Evolutionary conservation across 2,113 vertebrate genomes (phyloP).

Genomic region (Brachypodius melanocephalos): DNA sequence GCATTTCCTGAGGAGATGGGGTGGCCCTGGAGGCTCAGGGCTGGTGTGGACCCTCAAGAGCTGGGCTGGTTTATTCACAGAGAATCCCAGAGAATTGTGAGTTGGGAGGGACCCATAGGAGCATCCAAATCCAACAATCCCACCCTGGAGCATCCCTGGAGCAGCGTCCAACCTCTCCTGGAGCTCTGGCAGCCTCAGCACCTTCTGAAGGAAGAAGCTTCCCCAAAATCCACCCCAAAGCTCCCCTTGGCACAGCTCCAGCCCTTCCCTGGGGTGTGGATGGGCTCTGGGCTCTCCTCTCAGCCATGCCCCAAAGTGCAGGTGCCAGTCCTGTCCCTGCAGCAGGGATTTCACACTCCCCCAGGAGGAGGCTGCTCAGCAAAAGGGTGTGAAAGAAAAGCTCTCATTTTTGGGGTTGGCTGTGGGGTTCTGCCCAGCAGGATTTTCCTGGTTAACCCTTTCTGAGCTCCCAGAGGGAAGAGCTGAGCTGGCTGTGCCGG

Average conservation of each 20-base stretch:
- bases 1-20: conserved; percentile 1
- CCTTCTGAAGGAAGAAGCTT: neutral
- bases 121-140: neutral
- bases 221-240: rapidly evolving
- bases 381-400: neutral
- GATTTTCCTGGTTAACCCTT: neutral
- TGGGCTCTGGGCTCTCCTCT: neutral
- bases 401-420: neutral
- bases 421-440: neutral
- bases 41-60: rapidly evolving
- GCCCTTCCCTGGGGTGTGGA: neutral
- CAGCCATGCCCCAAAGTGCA: neutral
- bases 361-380: neutral
- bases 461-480: neutral
- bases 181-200: neutral
- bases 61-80: neutral
- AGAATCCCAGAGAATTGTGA: too few species aligned
- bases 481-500: neutral
- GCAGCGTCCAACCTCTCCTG: rapidly evolving
- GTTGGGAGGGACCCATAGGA: neutral
- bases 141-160: neutral
- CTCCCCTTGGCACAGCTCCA: neutral
- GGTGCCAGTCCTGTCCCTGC: neutral
- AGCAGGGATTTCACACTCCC: neutral
- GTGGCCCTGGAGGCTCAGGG: neutral